Evolutionary conservation across 2,888 invertebrate species (phyloP).

Genomic region (Parnassius smintheus): DNA sequence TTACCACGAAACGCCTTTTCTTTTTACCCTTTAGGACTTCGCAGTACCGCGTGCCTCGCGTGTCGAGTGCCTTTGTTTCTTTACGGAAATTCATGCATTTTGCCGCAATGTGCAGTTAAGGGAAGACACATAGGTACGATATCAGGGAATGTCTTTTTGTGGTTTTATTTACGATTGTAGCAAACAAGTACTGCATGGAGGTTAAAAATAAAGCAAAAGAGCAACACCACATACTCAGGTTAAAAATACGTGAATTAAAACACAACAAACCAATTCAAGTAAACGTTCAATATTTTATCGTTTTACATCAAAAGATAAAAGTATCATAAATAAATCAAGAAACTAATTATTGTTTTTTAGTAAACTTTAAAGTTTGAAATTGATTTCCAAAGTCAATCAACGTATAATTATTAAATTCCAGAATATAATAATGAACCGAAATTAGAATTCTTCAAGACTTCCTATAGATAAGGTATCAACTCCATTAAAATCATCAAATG

Average conservation of each 20-base stretch:
- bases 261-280: too few relatives aligned
- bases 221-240: conserved; percentile 22
- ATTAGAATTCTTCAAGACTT: too few relatives aligned
- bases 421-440: too few relatives aligned
- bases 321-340: too few relatives aligned
- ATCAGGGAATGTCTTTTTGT: conserved; percentile 56
- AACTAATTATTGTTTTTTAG: too few relatives aligned
- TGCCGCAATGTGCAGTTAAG: conserved; percentile 64
- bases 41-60: conserved; percentile 65
- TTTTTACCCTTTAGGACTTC: conserved; percentile 71
- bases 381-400: too few relatives aligned
- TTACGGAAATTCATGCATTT: conserved; percentile 72
- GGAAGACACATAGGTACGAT: conserved; percentile 57
- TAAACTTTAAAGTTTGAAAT: too few relatives aligned
- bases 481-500: conserved; percentile 6
- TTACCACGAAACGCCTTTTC: conserved; percentile 73
- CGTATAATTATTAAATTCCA: too few relatives aligned
- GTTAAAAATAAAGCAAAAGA: conserved; percentile 29
- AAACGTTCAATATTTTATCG: too few relatives aligned
- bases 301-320: too few relatives aligned
- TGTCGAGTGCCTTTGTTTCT: conserved; percentile 69
- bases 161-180: conserved; percentile 48
- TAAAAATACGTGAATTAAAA: conserved; percentile 1
- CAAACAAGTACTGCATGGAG: conserved; percentile 31
- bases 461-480: not conserved